Conservation (phyloP, 2,888 invertebrate species). For the Protonemura montana region DNA sequence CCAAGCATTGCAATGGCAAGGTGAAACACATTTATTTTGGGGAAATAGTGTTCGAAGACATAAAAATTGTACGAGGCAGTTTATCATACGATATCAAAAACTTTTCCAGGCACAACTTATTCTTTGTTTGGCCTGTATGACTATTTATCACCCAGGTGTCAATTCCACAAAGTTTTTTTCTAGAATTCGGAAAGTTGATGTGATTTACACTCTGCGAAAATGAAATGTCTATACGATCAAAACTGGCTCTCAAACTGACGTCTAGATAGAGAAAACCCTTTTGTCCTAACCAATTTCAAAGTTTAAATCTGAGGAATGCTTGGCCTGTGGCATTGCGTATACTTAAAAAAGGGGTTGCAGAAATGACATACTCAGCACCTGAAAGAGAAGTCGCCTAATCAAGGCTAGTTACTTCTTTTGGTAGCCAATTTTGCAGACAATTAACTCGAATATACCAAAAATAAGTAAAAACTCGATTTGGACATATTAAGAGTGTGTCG, state of each 20-base stretch:
- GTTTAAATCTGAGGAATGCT: not conserved
- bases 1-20: not conserved
- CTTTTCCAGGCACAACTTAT: slow-evolving; percentile 7
- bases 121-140: slow-evolving; percentile 9
- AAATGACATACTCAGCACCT: not conserved
- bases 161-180: slow-evolving; percentile 25
- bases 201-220: not conserved
- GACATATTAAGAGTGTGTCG: too few relatives aligned
- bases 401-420: not conserved
- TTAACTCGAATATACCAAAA: too few relatives aligned
- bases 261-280: not conserved
- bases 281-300: slow-evolving; percentile 4
- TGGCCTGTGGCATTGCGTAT: not conserved
- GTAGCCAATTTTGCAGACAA: not conserved
- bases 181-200: not conserved
- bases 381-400: not conserved
- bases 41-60: not conserved
- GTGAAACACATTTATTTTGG: not conserved
- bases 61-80: slow-evolving; percentile 1
- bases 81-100: slow-evolving; percentile 5
- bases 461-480: too few relatives aligned
- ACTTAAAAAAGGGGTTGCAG: not conserved
- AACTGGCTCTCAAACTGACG: not conserved
- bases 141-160: slow-evolving; percentile 23
- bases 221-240: slow-evolving; percentile 2